Base-by-base conservation (phyloP, 2,888 invertebrate genomes). In the Parnassius orleans region DNA sequence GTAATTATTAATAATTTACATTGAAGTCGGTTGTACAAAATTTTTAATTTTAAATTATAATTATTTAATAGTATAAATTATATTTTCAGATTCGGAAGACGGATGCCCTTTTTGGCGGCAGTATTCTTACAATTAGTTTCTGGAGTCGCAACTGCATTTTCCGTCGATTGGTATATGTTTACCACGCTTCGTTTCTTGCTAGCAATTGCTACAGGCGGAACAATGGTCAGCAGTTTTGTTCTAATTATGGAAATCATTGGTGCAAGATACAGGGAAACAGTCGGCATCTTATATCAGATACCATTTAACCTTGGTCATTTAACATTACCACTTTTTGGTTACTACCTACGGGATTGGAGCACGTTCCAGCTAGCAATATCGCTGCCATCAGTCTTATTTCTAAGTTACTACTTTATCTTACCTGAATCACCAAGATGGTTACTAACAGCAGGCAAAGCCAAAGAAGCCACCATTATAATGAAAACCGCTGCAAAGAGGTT, bases 381-480 rank as follows among this genome's bases (percentile, higher is more conserved):
- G 0, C 74, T 95, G 54, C 94, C 94, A 0, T 93, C 93, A 0
- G 75, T 93, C 10, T 70, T 95, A 46, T 92, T 95, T 68, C 86
- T 95, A 58, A 92, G 94, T 56, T 95, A 95, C 72, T 95, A 94
- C 74, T 95, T 94, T 92, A 78, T 96, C 42, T 83, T 96, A 19
- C 96, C 96, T 3, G 97, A 97, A 85, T 96, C 96, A 0, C 96
- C 97, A 1, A 93, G 97, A 70, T 97, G 96, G 96, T 91, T 96
- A 3, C 81, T 96, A 44, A 94, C 95, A 7, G 93, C 93, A n/a
- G 95, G 95, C 0, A 93, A 92, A 66, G 83, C 93, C 46, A 94
- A 94, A 10, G 91, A 93, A 60, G 95, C 96, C 0, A 84, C 94
- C 0, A 84, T 89, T 69, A 92, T 96, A 9, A 84, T 97, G 73